These are phyloP conservation scores for Drosophila niveifrons DNA, from an alignment of 2,888 invertebrate genomes.

Conservation along the genomic window DNA sequence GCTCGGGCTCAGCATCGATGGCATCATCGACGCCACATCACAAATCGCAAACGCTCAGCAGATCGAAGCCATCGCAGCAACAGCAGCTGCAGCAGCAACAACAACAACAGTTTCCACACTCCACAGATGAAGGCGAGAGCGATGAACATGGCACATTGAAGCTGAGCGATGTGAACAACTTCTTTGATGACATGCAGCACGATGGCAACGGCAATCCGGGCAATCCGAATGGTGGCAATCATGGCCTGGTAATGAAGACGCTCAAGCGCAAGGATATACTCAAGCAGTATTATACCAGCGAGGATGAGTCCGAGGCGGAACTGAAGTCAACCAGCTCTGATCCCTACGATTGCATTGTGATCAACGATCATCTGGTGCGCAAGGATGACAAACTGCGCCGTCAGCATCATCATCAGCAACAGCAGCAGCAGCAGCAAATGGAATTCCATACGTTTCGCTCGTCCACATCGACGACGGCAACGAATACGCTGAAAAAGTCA, in stretches of 20 bases:
- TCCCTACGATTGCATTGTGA: constrained; percentile 93
- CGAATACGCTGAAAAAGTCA: constrained; percentile 83
- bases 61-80: constrained; percentile 50
- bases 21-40: constrained; percentile 59
- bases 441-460: constrained; percentile 85
- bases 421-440: constrained; percentile 83
- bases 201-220: constrained; percentile 82
- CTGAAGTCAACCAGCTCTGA: constrained; percentile 89
- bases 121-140: constrained; percentile 82
- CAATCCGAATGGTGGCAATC: constrained; percentile 76
- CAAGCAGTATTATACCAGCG: constrained; percentile 89
- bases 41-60: constrained; percentile 64
- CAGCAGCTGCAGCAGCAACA: constrained; percentile 41
- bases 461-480: constrained; percentile 85
- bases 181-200: constrained; percentile 79
- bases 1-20: constrained; percentile 43
- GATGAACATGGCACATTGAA: constrained; percentile 84
- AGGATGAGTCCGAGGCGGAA: constrained; percentile 87
- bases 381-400: constrained; percentile 85
- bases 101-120: constrained; percentile 70
- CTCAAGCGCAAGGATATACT: constrained; percentile 91
- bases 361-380: constrained; percentile 89
- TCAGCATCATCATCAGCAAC: constrained; percentile 59
- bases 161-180: constrained; percentile 87
- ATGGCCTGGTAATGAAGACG: constrained; percentile 90